These are phyloP conservation scores for Aphelinus certus DNA, from an alignment of 1,140 invertebrate genomes.

Conservation along the genomic window DNA sequence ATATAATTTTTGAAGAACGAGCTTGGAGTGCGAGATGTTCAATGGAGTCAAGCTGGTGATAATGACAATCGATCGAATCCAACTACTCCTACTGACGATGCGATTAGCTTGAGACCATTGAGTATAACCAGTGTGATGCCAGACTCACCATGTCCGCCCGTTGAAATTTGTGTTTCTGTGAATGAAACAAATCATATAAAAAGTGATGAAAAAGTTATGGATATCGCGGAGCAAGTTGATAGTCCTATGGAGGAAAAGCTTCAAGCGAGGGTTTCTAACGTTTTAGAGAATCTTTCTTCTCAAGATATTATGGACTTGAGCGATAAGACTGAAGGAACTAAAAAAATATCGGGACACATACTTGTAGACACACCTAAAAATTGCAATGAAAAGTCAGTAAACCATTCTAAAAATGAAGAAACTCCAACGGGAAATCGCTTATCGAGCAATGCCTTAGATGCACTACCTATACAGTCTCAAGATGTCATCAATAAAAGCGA, in stretches of 20 bases:
- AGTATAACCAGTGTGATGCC: not conserved
- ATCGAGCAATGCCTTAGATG: too few species aligned
- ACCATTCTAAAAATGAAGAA: too few species aligned
- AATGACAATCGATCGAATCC: not conserved
- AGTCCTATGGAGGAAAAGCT: too few species aligned
- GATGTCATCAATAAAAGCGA: slow-evolving; percentile 14
- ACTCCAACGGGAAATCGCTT: too few species aligned
- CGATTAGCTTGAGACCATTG: not conserved
- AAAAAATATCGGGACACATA: too few species aligned
- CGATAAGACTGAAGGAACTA: not conserved
- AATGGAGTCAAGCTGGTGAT: slow-evolving; percentile 55
- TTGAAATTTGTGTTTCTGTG: not conserved
- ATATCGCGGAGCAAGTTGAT: not conserved
- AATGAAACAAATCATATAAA: not conserved
- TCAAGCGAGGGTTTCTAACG: too few species aligned
- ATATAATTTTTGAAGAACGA: slow-evolving; percentile 62
- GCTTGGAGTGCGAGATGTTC: slow-evolving; percentile 62
- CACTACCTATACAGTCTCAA: not conserved
- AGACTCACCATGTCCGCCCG: not conserved
- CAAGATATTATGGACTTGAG: not conserved
- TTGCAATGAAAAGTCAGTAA: too few species aligned
- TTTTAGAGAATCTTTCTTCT: not conserved
- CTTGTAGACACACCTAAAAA: too few species aligned
- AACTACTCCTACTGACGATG: not conserved
- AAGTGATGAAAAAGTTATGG: not conserved